These are phyloP conservation scores for Catamblyrhynchus diadema DNA, from an alignment of 2,797 vertebrate species.

Conservation along the genomic window DNA sequence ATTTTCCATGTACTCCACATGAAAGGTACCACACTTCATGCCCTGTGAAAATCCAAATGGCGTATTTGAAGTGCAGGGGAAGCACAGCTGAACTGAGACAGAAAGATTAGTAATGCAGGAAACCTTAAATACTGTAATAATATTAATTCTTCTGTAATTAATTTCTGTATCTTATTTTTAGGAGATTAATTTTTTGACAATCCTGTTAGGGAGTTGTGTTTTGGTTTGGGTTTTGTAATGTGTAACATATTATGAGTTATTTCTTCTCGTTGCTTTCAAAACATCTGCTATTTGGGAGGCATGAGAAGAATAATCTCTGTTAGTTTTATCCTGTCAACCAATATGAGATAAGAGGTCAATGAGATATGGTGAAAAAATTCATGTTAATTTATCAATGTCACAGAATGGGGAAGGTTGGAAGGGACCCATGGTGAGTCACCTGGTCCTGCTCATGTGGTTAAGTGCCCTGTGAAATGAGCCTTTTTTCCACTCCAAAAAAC, in stretches of 20 bases:
- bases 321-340: neutral
- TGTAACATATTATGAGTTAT: neutral
- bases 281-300: neutral
- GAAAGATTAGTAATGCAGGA: neutral
- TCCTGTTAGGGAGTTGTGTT: neutral
- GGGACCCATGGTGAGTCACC: neutral
- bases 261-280: neutral
- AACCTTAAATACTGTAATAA: neutral
- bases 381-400: neutral
- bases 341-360: neutral
- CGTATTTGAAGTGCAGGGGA: neutral
- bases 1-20: neutral
- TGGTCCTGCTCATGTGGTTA: neutral
- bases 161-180: neutral
- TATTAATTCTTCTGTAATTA: neutral
- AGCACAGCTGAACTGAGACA: neutral
- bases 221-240: rapidly evolving
- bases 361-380: neutral
- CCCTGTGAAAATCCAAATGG: neutral
- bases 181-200: neutral
- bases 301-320: neutral
- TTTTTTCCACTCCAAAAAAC: slow-evolving; percentile 4
- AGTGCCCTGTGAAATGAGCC: neutral
- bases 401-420: neutral
- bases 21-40: neutral